Evolutionary conservation across 2,888 invertebrate species (phyloP).

Genomic region (Spilosoma lubricipeda): DNA sequence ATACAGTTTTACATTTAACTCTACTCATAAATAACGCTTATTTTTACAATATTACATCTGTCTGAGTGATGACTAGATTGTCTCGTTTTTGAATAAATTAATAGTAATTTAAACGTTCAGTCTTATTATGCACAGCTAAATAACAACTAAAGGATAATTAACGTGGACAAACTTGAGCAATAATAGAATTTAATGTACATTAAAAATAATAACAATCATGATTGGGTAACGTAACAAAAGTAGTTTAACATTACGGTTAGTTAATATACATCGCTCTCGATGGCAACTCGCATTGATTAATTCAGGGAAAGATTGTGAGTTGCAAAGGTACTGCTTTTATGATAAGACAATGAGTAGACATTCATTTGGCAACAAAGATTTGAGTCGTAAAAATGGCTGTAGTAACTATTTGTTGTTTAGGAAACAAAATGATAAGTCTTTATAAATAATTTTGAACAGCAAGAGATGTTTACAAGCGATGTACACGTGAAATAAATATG

Average conservation of each 20-base stretch:
- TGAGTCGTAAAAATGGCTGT: neutral
- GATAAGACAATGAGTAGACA: neutral
- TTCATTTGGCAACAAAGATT: neutral
- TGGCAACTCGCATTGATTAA: neutral
- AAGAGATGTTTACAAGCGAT: neutral
- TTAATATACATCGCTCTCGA: neutral
- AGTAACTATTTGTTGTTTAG: neutral
- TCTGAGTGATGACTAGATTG: slow-evolving; percentile 47
- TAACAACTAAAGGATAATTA: slow-evolving; percentile 43
- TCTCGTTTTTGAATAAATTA: slow-evolving; percentile 45
- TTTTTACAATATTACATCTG: slow-evolving; percentile 48
- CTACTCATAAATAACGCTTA: slow-evolving; percentile 46
- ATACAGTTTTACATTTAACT: slow-evolving; percentile 66
- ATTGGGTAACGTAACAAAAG: slow-evolving; percentile 35
- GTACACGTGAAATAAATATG: neutral
- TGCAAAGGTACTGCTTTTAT: neutral
- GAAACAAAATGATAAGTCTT: neutral
- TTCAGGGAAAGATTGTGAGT: neutral
- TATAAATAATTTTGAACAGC: neutral
- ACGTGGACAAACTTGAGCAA: slow-evolving; percentile 46
- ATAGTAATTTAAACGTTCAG: slow-evolving; percentile 57
- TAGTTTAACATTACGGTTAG: slow-evolving; percentile 26
- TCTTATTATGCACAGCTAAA: slow-evolving; percentile 56
- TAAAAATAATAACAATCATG: slow-evolving; percentile 35
- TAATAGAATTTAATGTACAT: slow-evolving; percentile 33